Conservation (phyloP, 1,140 invertebrate genomes). For the Olivierus martensii region DNA sequence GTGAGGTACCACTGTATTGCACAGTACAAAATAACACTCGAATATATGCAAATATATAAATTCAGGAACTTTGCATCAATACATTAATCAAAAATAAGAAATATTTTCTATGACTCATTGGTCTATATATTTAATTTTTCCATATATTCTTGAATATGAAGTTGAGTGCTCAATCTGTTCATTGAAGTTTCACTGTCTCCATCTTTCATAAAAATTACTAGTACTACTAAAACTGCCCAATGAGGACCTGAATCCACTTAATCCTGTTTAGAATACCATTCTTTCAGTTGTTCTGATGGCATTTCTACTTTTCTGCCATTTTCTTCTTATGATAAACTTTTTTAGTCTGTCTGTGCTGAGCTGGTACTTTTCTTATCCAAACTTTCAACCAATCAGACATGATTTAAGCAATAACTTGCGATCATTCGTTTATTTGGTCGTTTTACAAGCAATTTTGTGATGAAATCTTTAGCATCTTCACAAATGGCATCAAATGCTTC, state of each 20-base stretch:
- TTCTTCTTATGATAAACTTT: slow-evolving; percentile 71
- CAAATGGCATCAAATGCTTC: slow-evolving; percentile 77
- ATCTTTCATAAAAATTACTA: too few species aligned
- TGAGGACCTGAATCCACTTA: slow-evolving; percentile 4
- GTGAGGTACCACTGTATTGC: too few species aligned
- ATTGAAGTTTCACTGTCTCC: too few species aligned
- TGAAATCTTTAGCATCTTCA: slow-evolving; percentile 77
- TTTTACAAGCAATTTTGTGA: slow-evolving; percentile 61
- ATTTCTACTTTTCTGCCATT: slow-evolving; percentile 92
- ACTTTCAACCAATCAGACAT: slow-evolving; percentile 57
- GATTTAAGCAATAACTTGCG: slow-evolving; percentile 57
- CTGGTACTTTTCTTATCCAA: slow-evolving; percentile 44
- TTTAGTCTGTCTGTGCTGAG: slow-evolving; percentile 74
- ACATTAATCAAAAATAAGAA: too few species aligned
- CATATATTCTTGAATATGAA: too few species aligned
- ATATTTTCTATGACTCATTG: too few species aligned
- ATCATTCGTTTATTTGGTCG: slow-evolving; percentile 60
- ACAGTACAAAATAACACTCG: too few species aligned
- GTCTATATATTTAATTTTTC: too few species aligned
- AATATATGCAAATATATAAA: too few species aligned
- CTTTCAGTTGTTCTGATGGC: slow-evolving; percentile 71
- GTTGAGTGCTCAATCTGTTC: too few species aligned
- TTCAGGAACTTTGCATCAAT: too few species aligned
- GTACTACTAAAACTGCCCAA: slow-evolving; percentile 1
- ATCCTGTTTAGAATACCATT: slow-evolving; percentile 44